phyloP scores from a whole-genome alignment of 2,888 invertebrate genomes.

The Callimorpha dominula region DNA sequence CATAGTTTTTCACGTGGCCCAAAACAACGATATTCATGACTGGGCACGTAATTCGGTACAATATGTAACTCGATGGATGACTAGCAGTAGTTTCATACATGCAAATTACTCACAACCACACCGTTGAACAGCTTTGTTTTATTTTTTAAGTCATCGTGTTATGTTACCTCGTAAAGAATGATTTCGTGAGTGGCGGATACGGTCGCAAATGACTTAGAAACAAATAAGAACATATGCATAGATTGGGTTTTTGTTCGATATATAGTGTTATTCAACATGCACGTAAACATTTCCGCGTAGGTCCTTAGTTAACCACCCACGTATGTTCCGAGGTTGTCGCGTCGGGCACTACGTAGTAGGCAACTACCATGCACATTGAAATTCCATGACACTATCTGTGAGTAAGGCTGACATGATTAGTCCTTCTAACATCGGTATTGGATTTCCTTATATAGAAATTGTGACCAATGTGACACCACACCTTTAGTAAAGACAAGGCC shows the following conservation, averaged over 20 bases:
- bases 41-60: constrained; percentile 10
- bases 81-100: constrained; percentile 29
- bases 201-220: constrained; percentile 37
- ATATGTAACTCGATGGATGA: constrained; percentile 26
- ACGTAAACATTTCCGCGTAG: constrained; percentile 75
- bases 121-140: constrained; percentile 26
- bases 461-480: constrained; percentile 31
- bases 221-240: constrained; percentile 49
- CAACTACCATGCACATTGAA: constrained; percentile 68
- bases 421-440: constrained; percentile 49
- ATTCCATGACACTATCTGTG: constrained; percentile 69
- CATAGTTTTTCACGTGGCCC: neutral
- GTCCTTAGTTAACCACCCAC: constrained; percentile 80
- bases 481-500: constrained; percentile 20
- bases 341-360: constrained; percentile 57
- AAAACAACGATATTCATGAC: neutral
- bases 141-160: constrained; percentile 34
- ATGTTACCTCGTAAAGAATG: constrained; percentile 32
- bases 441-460: constrained; percentile 58
- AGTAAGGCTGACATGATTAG: constrained; percentile 59
- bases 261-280: constrained; percentile 62
- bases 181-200: constrained; percentile 51
- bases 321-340: constrained; percentile 75
- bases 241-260: constrained; percentile 52
- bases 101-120: constrained; percentile 33